Conservation (phyloP, 2,797 vertebrate species). For the Cyprinodon diabolis region DNA sequence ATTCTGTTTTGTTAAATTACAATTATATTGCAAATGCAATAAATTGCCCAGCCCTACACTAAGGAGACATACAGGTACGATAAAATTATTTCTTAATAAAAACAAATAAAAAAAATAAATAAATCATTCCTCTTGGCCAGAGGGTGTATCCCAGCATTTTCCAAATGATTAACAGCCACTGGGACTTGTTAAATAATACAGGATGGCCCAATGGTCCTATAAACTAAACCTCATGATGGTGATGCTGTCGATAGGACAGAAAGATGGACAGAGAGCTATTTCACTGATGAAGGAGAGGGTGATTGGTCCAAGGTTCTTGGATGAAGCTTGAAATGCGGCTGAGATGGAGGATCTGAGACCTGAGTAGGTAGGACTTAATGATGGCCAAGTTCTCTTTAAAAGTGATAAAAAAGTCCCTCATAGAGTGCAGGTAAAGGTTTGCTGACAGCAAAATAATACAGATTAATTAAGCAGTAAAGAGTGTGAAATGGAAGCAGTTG, state of each 20-base stretch:
- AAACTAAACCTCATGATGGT: not conserved
- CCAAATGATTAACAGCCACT: not conserved
- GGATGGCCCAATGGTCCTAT: not conserved
- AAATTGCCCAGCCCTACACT: no score
- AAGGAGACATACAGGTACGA: no score
- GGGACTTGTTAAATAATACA: not conserved
- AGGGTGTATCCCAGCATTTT: not conserved
- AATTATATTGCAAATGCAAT: no score
- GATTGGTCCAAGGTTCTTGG: not conserved
- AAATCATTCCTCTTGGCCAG: not conserved
- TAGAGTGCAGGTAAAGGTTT: not conserved
- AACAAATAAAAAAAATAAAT: no score
- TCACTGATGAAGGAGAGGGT: not conserved
- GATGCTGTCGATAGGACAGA: not conserved
- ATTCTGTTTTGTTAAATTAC: no score
- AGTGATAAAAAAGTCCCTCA: not conserved
- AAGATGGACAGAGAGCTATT: not conserved
- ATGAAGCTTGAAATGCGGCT: not conserved
- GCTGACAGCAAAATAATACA: not conserved
- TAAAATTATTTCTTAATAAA: no score
- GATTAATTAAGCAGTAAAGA: not conserved
- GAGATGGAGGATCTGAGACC: not conserved
- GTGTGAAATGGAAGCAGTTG: not conserved
- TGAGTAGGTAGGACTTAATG: not conserved
- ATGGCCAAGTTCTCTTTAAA: not conserved